These are phyloP conservation scores for Poecilia latipinna DNA, from an alignment of 2,113 vertebrate genomes.

Conservation along the genomic window DNA sequence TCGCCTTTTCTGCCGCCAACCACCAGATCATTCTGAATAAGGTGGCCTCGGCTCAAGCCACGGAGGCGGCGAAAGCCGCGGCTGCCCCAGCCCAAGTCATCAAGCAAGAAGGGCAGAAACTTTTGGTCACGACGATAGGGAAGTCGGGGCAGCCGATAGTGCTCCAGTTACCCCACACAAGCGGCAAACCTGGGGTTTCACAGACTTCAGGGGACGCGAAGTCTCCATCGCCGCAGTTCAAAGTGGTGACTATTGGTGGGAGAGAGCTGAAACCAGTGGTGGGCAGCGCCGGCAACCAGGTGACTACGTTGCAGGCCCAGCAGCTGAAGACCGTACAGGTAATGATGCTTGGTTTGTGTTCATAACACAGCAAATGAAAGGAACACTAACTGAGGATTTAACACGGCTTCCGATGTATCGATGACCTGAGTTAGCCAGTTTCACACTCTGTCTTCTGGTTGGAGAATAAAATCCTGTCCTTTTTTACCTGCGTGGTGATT, in stretches of 20 bases:
- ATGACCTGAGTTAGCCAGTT: too few species aligned
- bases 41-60: constrained; percentile 81
- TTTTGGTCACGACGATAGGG: constrained; percentile 91
- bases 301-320: constrained; percentile 89
- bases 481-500: too few species aligned
- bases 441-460: too few species aligned
- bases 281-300: constrained; percentile 83
- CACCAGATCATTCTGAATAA: constrained; percentile 96
- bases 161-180: constrained; percentile 87
- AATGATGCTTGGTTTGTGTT: neutral
- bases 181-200: constrained; percentile 80
- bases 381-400: neutral
- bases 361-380: neutral
- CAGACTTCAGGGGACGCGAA: constrained; percentile 85
- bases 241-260: constrained; percentile 92
- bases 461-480: too few species aligned
- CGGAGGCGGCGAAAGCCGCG: constrained; percentile 84
- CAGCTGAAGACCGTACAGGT: constrained; percentile 97
- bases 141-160: constrained; percentile 93
- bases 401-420: too few species aligned
- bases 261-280: constrained; percentile 90
- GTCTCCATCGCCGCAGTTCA: constrained; percentile 87
- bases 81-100: constrained; percentile 82
- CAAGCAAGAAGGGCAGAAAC: constrained; percentile 94
- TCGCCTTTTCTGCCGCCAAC: constrained; percentile 89